Evolutionary conservation across 2,113 vertebrate genomes (phyloP), one percentile per base, ranked within the genome.

Genomic region (Semicossyphus pulcher): DNA sequence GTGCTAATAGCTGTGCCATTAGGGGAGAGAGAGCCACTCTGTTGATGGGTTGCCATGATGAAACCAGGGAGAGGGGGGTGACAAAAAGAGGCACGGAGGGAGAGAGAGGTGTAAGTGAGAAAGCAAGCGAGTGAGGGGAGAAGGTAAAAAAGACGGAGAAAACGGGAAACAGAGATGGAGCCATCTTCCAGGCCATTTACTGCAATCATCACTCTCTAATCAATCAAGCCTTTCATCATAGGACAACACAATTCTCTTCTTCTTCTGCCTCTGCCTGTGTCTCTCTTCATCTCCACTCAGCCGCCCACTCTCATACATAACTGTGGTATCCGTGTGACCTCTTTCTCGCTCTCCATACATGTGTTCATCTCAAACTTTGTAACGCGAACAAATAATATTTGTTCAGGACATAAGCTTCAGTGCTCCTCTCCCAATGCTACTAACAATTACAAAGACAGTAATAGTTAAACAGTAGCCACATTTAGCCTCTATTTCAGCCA

Each of bases 1-100:
- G 94, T 81, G 90, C 95, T 96, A 95, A 96, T 96, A 95, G 95
- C 93, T 90, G 92, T 93, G 89, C 95, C 95, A 94, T 96, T 95
- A 96, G 92, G 89, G 90, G 75, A 90, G 89, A 91, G 66, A 77
- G 90, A 93, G 91, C 83, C 91, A 90, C 91, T 78, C 92, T 92
- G 91, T 91, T 94, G 94, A 95, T 95, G 95, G 94, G 93, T 91
- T 95, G 92, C 94, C 92, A 91, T 94, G 94, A 93, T 94, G 90
- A 93, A 94, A 89, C 85, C 81, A 62, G 10, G 80, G 74, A 80
- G 78, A 89, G 87, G 41, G 86, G 74, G 86, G 88, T 88, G 83
- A 81, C 68, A 76, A 65, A 75, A 68, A 81, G 67, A 68, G 32
- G 15, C 54, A 42, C 1, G 4, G 36, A 32, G 61, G 49, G 45